A percentile compares a stretch with the other conserved stretches of the same genome.
Evolutionary conservation across 2,113 vertebrate genomes (phyloP).

Genomic region (Grammomys surdaster): DNA sequence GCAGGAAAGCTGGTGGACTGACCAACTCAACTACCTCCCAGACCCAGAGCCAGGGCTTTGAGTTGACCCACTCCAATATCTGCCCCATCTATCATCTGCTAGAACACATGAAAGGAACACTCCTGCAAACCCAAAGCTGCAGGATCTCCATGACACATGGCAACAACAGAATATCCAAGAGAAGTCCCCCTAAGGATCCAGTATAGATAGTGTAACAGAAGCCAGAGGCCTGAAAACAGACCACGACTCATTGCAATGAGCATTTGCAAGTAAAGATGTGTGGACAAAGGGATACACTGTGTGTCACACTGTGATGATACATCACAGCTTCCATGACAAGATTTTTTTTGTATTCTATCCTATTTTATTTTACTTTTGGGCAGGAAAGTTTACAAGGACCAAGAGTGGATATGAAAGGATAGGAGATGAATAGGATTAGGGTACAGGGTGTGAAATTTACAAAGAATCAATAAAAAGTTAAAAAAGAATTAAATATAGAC

Average conservation of each 20-base stretch:
- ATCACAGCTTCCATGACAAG: neutral
- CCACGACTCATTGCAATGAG: neutral
- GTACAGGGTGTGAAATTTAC: neutral
- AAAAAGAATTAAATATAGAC: constrained; percentile 32
- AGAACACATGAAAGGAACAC: neutral
- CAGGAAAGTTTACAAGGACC: neutral
- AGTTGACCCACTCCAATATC: neutral
- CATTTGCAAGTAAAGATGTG: neutral
- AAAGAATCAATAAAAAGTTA: neutral
- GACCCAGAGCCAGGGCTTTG: neutral
- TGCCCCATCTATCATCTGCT: neutral
- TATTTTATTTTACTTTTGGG: neutral
- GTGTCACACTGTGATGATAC: neutral
- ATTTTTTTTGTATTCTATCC: neutral
- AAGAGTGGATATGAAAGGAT: neutral
- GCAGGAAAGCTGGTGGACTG: neutral
- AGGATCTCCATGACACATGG: neutral
- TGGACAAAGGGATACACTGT: neutral
- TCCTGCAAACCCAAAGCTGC: neutral
- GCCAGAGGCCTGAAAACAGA: neutral
- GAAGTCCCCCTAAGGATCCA: neutral
- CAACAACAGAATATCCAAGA: neutral
- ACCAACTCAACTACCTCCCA: neutral
- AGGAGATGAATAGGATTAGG: neutral
- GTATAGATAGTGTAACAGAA: neutral